Evolutionary conservation across 1,140 invertebrate genomes (phyloP).

Genomic region (Ceratosolen fusciceps): DNA sequence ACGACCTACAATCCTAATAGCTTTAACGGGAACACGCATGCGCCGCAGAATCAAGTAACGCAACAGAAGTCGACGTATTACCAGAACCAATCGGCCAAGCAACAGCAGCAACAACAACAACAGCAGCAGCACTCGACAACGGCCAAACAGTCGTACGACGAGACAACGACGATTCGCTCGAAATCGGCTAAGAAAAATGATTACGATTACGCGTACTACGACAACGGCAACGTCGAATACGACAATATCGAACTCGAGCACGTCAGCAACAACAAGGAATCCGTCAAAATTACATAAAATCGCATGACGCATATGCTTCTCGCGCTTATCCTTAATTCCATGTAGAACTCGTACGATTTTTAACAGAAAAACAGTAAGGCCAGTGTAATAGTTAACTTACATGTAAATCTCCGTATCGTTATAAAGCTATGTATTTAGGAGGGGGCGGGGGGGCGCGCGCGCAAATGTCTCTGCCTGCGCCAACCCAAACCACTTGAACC

Average conservation of each 20-base stretch:
- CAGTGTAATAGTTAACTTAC: constrained; percentile 30
- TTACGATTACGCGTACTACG: constrained; percentile 71
- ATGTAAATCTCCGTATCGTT: constrained; percentile 10
- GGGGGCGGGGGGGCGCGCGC: too few species aligned
- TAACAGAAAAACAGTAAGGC: constrained; percentile 19
- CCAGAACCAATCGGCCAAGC: constrained; percentile 62
- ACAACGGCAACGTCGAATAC: constrained; percentile 67
- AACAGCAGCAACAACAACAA: too few species aligned
- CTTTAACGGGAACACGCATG: constrained; percentile 61
- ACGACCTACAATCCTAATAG: constrained; percentile 64
- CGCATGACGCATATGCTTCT: too few species aligned
- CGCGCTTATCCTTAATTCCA: neutral
- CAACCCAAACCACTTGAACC: too few species aligned
- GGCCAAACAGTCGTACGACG: constrained; percentile 56
- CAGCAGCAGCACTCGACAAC: constrained; percentile 66
- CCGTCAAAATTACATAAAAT: constrained; percentile 62
- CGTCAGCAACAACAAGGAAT: constrained; percentile 67
- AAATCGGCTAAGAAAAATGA: constrained; percentile 65
- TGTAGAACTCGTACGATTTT: neutral
- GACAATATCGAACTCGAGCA: constrained; percentile 67
- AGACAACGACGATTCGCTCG: constrained; percentile 58
- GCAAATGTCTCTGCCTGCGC: too few species aligned
- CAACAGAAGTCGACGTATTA: constrained; percentile 58
- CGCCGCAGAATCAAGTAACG: constrained; percentile 53
- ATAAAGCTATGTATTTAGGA: neutral